Evolutionary conservation across 1,140 invertebrate species (phyloP), one percentile per base, ranked within the genome.

Genomic region (Charaxes varanes): DNA sequence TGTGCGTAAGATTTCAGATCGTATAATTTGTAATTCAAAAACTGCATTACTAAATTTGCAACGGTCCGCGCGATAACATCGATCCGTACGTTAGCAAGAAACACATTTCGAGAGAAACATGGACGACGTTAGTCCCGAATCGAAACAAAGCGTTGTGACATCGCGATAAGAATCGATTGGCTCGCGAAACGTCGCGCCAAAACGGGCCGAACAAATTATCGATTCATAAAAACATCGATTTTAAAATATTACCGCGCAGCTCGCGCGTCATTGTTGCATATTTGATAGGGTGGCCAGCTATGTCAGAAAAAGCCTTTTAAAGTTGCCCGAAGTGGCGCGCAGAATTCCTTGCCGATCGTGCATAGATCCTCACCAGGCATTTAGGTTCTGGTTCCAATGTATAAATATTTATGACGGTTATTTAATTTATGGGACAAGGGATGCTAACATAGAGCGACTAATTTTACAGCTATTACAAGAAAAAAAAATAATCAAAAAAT

Each of bases 221-320:
- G 74, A 81, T 79, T 81, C 74, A 81, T 81, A 81, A 81, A 80
- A 81, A 81, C 74, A 81, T 81, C 72, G 70, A 77, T 77, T 79
- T 77, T 81, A 76, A 81, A 81, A 74, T 81, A 79, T 81, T 67
- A 70, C 68, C 55, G 70, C 46, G 53, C 60, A 62, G 50, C 67
- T 63, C 61, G 63, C 69, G 71, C 63, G 69, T 73, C 74, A 70
- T 68, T 65, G 64, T 66, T 67, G 60, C 62, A 54, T 57, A 48
- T 51, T 44, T 62, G 44, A 63, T 69, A 69, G 77, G 73, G 67
- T 70, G 68, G 49, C 67, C 76, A 65, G 44, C 31, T 51, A 43
- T 52, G 42, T 37, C 12, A 19, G 42, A 49, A 44, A 55, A 50
- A 47, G 34, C 12, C 18, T 10, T 31, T 33, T 47, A 26, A 26